Base-by-base conservation (phyloP, 2,797 vertebrate species). In the Xiphophorus birchmanni region DNA sequence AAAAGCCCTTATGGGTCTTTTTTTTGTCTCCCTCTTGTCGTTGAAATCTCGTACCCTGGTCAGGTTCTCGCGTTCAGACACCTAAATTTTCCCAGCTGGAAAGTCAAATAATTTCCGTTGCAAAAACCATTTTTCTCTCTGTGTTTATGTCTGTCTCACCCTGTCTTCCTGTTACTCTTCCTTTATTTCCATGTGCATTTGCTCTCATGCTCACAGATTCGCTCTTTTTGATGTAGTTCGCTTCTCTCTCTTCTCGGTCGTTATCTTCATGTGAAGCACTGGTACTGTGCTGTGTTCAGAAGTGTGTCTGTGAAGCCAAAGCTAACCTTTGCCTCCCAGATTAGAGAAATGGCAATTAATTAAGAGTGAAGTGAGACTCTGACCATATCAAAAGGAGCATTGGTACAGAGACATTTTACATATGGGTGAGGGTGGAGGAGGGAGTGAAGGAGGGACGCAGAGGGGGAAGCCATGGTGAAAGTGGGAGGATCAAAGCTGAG, bases 401-500 rank as follows among this genome's bases (percentile, higher is more conserved):
- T 84, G 75, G 90, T 85, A 90, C 76, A 82, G 84, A 91, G 84
- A 87, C 80, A 79, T 89, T 92, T 91, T 92, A 85, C 84, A 90
- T 91, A 84, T 76, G 82, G 86, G 87, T 13, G 44, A 80, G 76
- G 85, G 44, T 76, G 79, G 76, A 81, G 86, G 83, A 85, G 83
- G 80, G 84, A 73, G 72, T 23, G 18, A 80, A 78, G 63, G 79
- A 78, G 74, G 84, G 32, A 11, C 73, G 32, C 10, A 76, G 73
- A 54, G 6, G 40, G 60, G 65, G 82, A 80, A 83, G 87, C 81
- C 79, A 73, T 89, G 84, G 81, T 88, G 82, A 82, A 90, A 84
- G 91, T 90, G 89, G 84, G 82, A 83, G 89, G 92, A 93, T 95
- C 89, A 95, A 95, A 95, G 93, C 85, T 18, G 77, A 79, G 87